phyloP scores from a whole-genome alignment of 2,113 vertebrate genomes.

The Cheirogaleus medius region DNA sequence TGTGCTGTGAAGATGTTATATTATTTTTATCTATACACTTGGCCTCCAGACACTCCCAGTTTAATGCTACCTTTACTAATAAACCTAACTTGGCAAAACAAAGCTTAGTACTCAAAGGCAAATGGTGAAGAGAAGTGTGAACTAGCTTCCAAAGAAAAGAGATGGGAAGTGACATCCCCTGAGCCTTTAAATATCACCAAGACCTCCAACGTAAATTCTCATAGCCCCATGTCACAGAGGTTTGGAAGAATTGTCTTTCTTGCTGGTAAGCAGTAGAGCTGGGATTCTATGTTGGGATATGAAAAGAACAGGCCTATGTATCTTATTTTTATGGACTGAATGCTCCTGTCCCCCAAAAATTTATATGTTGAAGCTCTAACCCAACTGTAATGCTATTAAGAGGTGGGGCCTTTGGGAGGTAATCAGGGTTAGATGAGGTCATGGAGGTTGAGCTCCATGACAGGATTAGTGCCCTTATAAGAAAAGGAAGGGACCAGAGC shows the following conservation, averaged over 20 bases:
- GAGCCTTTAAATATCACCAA: neutral
- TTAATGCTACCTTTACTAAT: neutral
- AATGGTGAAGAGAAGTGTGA: neutral
- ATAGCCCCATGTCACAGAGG: neutral
- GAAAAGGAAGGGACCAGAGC: neutral
- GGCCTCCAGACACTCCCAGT: neutral
- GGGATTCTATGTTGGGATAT: neutral
- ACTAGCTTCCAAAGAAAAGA: neutral
- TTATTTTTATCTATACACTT: neutral
- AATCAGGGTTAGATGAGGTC: neutral
- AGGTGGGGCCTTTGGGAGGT: neutral
- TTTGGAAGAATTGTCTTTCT: neutral
- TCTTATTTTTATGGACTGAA: neutral
- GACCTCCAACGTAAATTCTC: neutral
- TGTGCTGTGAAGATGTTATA: neutral
- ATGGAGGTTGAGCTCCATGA: too few species aligned
- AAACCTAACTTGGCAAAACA: neutral
- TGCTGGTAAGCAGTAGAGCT: neutral
- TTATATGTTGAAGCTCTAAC: neutral
- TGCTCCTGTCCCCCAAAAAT: neutral
- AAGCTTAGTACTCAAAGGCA: neutral
- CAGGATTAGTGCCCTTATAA: neutral
- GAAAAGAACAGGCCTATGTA: neutral
- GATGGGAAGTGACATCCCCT: neutral
- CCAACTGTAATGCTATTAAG: neutral